phyloP scores from a whole-genome alignment of 2,888 invertebrate genomes.

The Drepanosiphum platanoidis region DNA sequence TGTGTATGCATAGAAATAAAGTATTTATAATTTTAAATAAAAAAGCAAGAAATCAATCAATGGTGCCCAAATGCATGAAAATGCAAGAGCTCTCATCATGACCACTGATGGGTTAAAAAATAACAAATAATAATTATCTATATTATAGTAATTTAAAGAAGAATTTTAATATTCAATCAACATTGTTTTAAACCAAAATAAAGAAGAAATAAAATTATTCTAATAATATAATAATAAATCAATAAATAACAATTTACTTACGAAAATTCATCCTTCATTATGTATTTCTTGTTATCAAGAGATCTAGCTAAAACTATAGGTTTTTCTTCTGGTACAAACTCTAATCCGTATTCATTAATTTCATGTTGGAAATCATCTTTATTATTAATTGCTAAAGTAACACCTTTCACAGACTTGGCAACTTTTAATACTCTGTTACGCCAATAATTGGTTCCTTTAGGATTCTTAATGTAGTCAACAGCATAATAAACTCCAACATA shows the following conservation, averaged over 20 bases:
- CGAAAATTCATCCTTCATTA: slow-evolving; percentile 91
- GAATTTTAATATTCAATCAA: too few species aligned
- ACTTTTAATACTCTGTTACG: slow-evolving; percentile 94
- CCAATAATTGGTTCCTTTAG: slow-evolving; percentile 99
- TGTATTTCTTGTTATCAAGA: slow-evolving; percentile 86
- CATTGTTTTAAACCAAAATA: too few species aligned
- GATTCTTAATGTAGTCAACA: slow-evolving; percentile 96
- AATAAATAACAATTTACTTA: slow-evolving; percentile 67
- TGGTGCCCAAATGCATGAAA: too few species aligned
- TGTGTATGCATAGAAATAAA: too few species aligned
- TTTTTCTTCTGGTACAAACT: slow-evolving; percentile 86
- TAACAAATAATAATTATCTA: too few species aligned
- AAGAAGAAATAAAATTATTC: slow-evolving; percentile 13
- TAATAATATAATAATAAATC: not conserved
- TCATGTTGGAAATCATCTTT: slow-evolving; percentile 95
- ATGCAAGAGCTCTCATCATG: too few species aligned
- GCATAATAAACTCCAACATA: slow-evolving; percentile 90
- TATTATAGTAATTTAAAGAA: too few species aligned
- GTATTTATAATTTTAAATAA: too few species aligned
- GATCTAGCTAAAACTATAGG: slow-evolving; percentile 88
- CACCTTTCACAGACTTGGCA: slow-evolving; percentile 76
- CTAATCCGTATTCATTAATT: slow-evolving; percentile 91
- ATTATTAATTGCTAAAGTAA: slow-evolving; percentile 89
- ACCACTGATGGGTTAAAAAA: too few species aligned
- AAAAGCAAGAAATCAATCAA: too few species aligned